Conservation (phyloP, 1,140 invertebrate species). For the Frieseomelitta varia region DNA sequence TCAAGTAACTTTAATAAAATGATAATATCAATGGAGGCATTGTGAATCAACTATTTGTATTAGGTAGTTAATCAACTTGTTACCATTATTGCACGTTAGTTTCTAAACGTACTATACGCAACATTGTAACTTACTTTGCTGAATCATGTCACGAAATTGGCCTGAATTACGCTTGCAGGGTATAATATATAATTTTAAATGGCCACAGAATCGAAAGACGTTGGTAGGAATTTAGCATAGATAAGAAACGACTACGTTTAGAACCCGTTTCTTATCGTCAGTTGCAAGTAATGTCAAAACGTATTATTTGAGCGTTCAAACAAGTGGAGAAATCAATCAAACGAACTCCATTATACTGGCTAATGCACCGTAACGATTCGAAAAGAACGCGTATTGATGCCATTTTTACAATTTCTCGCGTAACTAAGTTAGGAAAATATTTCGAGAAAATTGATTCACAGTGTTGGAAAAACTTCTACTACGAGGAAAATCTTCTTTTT, state of each 20-base stretch:
- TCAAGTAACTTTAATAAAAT: background rate
- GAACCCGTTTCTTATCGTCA: conserved; percentile 3
- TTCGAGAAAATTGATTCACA: background rate
- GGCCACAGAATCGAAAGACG: background rate
- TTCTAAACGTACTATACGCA: background rate
- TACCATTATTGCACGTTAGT: background rate
- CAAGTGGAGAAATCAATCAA: background rate
- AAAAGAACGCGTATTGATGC: background rate
- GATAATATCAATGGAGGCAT: background rate
- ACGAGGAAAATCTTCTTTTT: no score
- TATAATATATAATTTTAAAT: background rate
- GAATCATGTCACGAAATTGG: background rate
- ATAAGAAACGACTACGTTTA: background rate
- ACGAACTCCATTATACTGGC: background rate
- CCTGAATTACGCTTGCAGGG: background rate
- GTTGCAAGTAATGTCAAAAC: background rate
- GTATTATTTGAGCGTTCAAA: background rate
- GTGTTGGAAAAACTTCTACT: no score
- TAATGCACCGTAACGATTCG: background rate
- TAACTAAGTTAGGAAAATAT: background rate
- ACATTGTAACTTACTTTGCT: no score
- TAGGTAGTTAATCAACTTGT: background rate
- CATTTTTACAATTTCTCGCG: background rate
- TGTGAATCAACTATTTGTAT: background rate
- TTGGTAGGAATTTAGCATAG: conserved; percentile 3